Evolutionary conservation across 2,113 vertebrate genomes (phyloP).

Genomic region (Fregetta grallaria): DNA sequence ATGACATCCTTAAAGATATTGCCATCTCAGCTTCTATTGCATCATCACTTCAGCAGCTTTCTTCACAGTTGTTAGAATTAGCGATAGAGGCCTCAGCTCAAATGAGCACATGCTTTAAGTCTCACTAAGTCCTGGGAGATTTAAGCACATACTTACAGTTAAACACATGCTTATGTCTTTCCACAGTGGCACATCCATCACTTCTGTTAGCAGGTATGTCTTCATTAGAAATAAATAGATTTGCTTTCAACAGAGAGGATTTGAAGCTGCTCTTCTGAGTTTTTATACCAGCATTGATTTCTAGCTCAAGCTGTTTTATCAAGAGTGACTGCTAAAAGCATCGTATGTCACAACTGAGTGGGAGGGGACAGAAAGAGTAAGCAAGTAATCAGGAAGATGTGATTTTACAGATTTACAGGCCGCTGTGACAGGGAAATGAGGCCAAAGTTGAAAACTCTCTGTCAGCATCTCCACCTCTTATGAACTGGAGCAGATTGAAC

Average conservation of each 20-base stretch:
- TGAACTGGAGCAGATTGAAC: neutral
- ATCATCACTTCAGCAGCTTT: neutral
- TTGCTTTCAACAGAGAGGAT: neutral
- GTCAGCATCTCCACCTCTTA: neutral
- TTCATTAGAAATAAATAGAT: neutral
- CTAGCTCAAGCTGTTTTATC: neutral
- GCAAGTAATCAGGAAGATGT: neutral
- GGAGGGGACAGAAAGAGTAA: neutral
- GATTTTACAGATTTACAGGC: neutral
- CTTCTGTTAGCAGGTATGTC: neutral
- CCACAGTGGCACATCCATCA: neutral
- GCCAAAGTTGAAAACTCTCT: neutral
- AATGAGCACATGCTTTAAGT: neutral
- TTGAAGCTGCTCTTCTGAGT: neutral
- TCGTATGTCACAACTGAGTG: neutral
- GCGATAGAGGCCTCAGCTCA: neutral
- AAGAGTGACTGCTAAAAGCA: neutral
- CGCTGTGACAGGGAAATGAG: neutral
- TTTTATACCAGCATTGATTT: slow-evolving; percentile 3
- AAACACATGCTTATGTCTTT: neutral
- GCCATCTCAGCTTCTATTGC: neutral
- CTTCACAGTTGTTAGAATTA: neutral
- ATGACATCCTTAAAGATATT: neutral
- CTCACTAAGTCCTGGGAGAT: neutral
- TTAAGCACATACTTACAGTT: neutral